Evolutionary conservation across 2,888 invertebrate species (phyloP), one percentile per base, ranked within the genome.

Genomic region (Drosophila falleni): DNA sequence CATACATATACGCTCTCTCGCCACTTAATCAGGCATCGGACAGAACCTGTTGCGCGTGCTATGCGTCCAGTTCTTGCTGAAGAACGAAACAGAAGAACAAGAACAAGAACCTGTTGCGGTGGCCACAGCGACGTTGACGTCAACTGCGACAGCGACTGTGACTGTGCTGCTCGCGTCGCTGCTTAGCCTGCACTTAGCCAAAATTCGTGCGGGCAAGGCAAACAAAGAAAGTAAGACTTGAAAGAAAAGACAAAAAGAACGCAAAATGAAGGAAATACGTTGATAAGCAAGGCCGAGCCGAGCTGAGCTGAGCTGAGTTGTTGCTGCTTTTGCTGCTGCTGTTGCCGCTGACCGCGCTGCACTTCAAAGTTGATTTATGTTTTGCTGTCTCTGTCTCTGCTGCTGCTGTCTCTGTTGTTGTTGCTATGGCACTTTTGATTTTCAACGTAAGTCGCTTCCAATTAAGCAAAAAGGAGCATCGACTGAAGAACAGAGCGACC

Each of bases 351-450:
- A 50, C 60, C 58, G 59, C 63, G 80, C 84, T 87, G 89, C 87
- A 88, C 89, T 83, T 86, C 87, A 88, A 76, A 86, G 87, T 88
- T 84, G 87, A 89, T 89, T 84, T 89, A 89, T 88, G 82, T 75
- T 68, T 49, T 87, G 53, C 47, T 65, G 44, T 59, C 59, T 51
- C 55, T 59, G 63, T 49, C 59, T 51, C 55, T 59, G 60, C 31
- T 8, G 42, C 8, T 64, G 60, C 13, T 56, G 41, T 19, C 53
- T 51, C n/a, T 74, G 55, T 62, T 75, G 67, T 51, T 76, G 76
- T 69, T 76, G 61, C 49, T 50, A 41, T 67, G 71, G 78, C 88
- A 86, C 86, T 86, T 89, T 85, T 87, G 77, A 87, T 86, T 86
- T 86, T 87, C 71, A 79, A 66, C 80, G 75, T 66, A 83, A 86